Evolutionary conservation across 2,888 invertebrate species (phyloP), one percentile per base, ranked within the genome.

Genomic region (Polia nebulosa): DNA sequence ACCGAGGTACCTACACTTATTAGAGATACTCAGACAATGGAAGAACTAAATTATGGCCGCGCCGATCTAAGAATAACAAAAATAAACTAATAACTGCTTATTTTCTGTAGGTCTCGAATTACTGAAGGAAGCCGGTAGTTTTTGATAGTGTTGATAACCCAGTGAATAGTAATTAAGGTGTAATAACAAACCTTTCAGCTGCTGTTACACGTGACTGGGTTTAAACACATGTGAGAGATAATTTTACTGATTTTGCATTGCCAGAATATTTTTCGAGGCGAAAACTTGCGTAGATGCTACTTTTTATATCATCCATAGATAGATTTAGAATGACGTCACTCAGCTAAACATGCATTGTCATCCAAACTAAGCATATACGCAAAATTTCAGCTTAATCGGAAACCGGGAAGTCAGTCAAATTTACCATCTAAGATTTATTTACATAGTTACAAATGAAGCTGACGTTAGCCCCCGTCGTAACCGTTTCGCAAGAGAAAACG

Each of bases 11-110:
- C 56, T 44, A 41, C 52, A 72, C 44, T 72, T 58, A 75, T 49
- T 53, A 70, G 29, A 27, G 39, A 58, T 53, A 45, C 20, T 25
- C 44, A 70, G 22, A 79, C 80, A 78, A 79, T 79, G 29, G 56
- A 20, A 39, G 55, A 58, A 51, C 55, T 47, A 67, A 64, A 61
- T 74, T 27, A 57, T 66, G n/a, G 22, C 32, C 15, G 34, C n/a
- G 15, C 8, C 25, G 27, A 52, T 66, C 41, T 53, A 41, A 53
- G 44, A 59, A 53, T 53, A 61, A 52, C 20, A 34, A 47, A 65
- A 51, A 47, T 13, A 45, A 36, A 57, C 20, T 61, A 77, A 61
- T 65, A n/a, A 58, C 29, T n/a, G 53, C 17, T 41, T 41, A 41
- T 41, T 25, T 61, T 45, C 49, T 70, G 53, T 27, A 49, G 0